Conservation (phyloP, 2,888 invertebrate genomes). For the Callosobruchus maculatus region DNA sequence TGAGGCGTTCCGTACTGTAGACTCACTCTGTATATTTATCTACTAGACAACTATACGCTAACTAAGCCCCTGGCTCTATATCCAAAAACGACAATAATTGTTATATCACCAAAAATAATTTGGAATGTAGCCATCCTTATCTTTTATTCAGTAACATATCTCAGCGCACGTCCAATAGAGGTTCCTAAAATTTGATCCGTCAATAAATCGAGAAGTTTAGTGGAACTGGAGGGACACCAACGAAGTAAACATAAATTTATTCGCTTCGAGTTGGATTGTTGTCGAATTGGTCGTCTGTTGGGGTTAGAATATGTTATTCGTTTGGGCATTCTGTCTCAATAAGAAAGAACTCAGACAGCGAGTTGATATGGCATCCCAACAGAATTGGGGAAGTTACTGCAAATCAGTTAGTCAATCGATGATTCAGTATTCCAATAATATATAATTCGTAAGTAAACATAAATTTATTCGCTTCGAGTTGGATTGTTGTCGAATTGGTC, state of each 20-base stretch:
- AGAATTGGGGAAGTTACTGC: no score
- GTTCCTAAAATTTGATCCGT: conserved; percentile 15
- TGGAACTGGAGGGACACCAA: conserved; percentile 16
- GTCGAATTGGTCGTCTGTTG: conserved; percentile 13
- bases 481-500: conserved; percentile 16
- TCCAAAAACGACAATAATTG: background rate
- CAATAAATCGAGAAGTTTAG: conserved; percentile 16
- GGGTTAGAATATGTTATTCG: conserved; percentile 6
- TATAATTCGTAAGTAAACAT: conserved; percentile 13
- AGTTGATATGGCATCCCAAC: background rate
- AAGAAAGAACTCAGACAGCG: background rate
- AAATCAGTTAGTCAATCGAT: no score
- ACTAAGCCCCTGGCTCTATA: background rate
- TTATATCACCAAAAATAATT: background rate
- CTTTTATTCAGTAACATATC: background rate
- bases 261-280: conserved; percentile 13
- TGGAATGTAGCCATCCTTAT: background rate
- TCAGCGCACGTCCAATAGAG: background rate
- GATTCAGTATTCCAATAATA: no score
- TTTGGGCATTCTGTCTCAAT: background rate
- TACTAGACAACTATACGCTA: no score
- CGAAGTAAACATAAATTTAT: conserved; percentile 19
- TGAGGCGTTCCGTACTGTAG: no score
- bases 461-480: conserved; percentile 15
- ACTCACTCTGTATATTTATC: no score